Evolutionary conservation across 2,888 invertebrate species (phyloP).

Genomic region (Drosophila suboccidentalis): DNA sequence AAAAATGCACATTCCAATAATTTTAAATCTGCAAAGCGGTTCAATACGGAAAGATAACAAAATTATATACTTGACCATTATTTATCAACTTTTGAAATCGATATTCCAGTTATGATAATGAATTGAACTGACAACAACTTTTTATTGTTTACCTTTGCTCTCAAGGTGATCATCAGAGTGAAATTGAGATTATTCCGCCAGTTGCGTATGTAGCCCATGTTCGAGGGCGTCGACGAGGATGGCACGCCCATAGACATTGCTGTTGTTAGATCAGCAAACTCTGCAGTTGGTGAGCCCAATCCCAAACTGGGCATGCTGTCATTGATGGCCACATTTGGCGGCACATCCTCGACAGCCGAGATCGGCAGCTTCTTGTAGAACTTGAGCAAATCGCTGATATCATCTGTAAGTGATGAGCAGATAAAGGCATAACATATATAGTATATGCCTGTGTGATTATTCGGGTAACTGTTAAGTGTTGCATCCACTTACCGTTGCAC

Average conservation of each 20-base stretch:
- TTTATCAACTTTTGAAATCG: too few species aligned
- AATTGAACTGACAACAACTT: too few species aligned
- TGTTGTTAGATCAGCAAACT: slow-evolving; percentile 54
- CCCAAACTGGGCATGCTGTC: slow-evolving; percentile 16
- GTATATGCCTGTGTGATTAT: too few species aligned
- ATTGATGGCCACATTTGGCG: slow-evolving; percentile 20
- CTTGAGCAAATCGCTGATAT: slow-evolving; percentile 85
- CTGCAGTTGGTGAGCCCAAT: slow-evolving; percentile 24
- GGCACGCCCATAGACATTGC: slow-evolving; percentile 36
- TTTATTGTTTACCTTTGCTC: slow-evolving; percentile 83
- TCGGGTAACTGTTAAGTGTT: neutral
- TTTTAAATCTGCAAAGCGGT: too few species aligned
- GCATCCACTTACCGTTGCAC: slow-evolving; percentile 82
- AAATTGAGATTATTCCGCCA: slow-evolving; percentile 85
- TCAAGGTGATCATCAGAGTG: slow-evolving; percentile 84
- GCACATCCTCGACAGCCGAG: slow-evolving; percentile 67
- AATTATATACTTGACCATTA: too few species aligned
- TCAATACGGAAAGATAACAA: too few species aligned
- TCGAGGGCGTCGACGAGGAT: slow-evolving; percentile 80
- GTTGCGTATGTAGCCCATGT: slow-evolving; percentile 82
- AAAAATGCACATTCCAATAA: too few species aligned
- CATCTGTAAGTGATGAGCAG: slow-evolving; percentile 74
- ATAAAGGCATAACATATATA: neutral
- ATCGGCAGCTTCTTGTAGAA: slow-evolving; percentile 84
- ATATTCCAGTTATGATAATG: too few species aligned